phyloP scores from a whole-genome alignment of 92 coral and sea anemone genomes.

The Porites evermanni region DNA sequence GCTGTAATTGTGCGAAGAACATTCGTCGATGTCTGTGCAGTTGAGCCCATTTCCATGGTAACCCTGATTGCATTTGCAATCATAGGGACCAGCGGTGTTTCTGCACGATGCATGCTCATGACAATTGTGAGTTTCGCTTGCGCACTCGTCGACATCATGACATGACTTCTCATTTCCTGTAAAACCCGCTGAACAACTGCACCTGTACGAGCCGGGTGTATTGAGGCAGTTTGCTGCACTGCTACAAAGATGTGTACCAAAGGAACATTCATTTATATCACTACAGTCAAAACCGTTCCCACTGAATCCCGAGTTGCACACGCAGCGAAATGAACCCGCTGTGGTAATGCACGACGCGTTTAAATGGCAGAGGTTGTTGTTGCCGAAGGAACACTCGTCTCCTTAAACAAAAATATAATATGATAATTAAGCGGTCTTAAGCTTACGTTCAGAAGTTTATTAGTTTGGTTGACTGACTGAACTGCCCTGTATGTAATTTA shows the following conservation, averaged over 20 bases:
- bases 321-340: background rate
- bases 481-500: too few species aligned
- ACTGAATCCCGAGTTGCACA: conserved; percentile 26
- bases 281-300: conserved; percentile 26
- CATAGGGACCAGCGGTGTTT: conserved; percentile 36
- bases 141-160: conserved; percentile 35
- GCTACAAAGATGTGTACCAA: background rate
- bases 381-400: background rate
- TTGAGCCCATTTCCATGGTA: conserved; percentile 29
- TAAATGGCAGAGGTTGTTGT: background rate
- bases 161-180: conserved; percentile 3
- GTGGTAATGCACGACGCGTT: conserved; percentile 27
- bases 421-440: background rate
- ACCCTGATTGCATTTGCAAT: conserved; percentile 39
- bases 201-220: conserved; percentile 30
- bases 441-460: too few species aligned
- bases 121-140: background rate
- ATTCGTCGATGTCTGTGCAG: conserved; percentile 36
- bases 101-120: conserved; percentile 26
- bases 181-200: conserved; percentile 40
- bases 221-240: conserved; percentile 12
- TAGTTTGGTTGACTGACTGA: too few species aligned
- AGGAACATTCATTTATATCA: conserved; percentile 30
- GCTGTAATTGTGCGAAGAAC: background rate
- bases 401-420: conserved; percentile 1